A percentile compares a stretch with the other conserved stretches of the same genome.
These are phyloP conservation scores for Chaetoderma sp. DNA, from an alignment of 2,888 invertebrate species.

Conservation along the genomic window DNA sequence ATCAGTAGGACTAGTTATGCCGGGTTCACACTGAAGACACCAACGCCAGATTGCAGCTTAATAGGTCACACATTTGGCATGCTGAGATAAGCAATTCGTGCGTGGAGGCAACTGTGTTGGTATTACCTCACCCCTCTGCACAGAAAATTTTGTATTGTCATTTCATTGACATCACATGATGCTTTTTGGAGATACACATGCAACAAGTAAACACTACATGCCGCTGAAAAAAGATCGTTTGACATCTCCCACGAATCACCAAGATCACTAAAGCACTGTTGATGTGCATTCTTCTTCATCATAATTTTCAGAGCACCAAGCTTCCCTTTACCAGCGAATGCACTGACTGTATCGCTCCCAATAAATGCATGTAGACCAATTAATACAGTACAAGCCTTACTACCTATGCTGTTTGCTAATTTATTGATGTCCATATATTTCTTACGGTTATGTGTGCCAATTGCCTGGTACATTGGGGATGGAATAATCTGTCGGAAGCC, in stretches of 20 bases:
- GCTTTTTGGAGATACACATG: slow-evolving; percentile 18
- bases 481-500: too few species aligned
- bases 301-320: neutral
- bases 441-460: neutral
- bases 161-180: slow-evolving; percentile 20
- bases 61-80: slow-evolving; percentile 30
- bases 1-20: slow-evolving; percentile 16
- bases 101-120: slow-evolving; percentile 28
- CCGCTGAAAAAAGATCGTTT: slow-evolving; percentile 12
- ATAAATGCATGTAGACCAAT: slow-evolving; percentile 28
- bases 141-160: slow-evolving; percentile 27
- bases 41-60: slow-evolving; percentile 33
- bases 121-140: slow-evolving; percentile 28
- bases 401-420: slow-evolving; percentile 5
- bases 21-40: slow-evolving; percentile 12
- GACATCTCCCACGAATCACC: slow-evolving; percentile 25
- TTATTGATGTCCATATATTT: neutral
- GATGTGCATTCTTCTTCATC: neutral
- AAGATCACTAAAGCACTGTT: slow-evolving; percentile 8
- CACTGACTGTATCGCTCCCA: slow-evolving; percentile 28
- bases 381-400: slow-evolving; percentile 15
- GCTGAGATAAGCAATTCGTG: slow-evolving; percentile 19
- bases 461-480: neutral
- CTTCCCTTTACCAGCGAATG: slow-evolving; percentile 17
- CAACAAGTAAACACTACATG: slow-evolving; percentile 29